Evolutionary conservation across 2,888 invertebrate species (phyloP), one percentile per base, ranked within the genome.

Genomic region (Sturmia bella): DNA sequence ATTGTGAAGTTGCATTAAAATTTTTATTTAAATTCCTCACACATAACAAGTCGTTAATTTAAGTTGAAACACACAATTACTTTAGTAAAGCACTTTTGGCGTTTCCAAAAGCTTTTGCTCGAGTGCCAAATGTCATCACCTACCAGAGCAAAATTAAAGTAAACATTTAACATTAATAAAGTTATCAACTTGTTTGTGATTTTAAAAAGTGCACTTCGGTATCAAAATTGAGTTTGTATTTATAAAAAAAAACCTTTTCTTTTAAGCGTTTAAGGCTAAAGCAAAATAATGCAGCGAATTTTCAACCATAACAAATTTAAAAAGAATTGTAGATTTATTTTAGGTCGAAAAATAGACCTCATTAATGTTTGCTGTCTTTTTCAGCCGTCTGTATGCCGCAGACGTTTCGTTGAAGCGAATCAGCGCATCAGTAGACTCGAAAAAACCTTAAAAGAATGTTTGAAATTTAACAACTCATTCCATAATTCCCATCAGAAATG

Each of bases 101-200:
- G 32, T 45, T 59, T 73, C 45, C 45, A 39, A 52, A 45, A 59
- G 37, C 24, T 45, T 72, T 54, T 15, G 19, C 45, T 37, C 61
- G 19, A 68, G 76, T 76, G 81, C 81, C 76, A 81, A 77, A 77
- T 77, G 81, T 77, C 81, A 57, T 73, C 76, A 81, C 76, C 76
- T 72, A 68, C 69, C 39, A 66, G 11, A 37, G 37, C 43, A 61
- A 75, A 37, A 70, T 70, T 59, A 73, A 43, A 0, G 52, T 27
- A 27, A 69, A 48, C n/a, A 41, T 45, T 64, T 45, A 56, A 43
- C 19, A 54, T 54, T 45, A 43, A 21, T 52, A 11, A 27, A 61
- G 24, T 61, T 52, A 43, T 50, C 24, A 13, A 70, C 41, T 43
- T 63, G 32, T 32, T 41, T 61, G 48, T 50, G 24, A 59, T 3